A percentile compares a stretch with the other conserved stretches of the same genome.
Conservation (phyloP, 2,113 vertebrate species). For the Mobula hypostoma region DNA sequence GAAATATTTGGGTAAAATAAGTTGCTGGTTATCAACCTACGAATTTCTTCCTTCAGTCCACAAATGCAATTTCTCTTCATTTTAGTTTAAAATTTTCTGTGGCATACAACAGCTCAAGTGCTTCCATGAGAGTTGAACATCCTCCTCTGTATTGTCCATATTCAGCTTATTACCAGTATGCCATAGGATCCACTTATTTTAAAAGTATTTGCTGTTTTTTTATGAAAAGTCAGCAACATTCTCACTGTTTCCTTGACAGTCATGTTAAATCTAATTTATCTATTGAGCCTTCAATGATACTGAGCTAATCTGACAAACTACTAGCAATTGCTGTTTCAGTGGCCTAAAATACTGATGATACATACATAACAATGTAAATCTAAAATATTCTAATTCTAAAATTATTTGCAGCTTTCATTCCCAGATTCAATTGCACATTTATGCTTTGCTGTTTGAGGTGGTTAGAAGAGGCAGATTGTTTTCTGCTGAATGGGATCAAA, state of each 20-base stretch:
- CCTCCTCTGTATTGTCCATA: not conserved
- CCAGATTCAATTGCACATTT: no score
- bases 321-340: not conserved
- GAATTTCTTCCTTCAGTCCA: not conserved
- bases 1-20: not conserved
- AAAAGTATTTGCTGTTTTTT: not conserved
- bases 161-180: not conserved
- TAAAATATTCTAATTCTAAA: not conserved
- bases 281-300: not conserved
- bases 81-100: not conserved
- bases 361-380: not conserved
- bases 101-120: not conserved
- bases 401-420: not conserved
- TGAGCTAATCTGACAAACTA: not conserved
- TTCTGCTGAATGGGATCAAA: not conserved
- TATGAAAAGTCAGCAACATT: slow-evolving; percentile 5
- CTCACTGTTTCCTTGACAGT: not conserved
- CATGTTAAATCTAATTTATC: not conserved
- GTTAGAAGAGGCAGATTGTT: not conserved
- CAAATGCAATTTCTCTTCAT: not conserved
- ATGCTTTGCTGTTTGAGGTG: not conserved
- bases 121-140: not conserved
- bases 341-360: not conserved
- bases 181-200: not conserved
- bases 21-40: not conserved